Percentiles rank a stretch among this genome's conserved stretches.
These are phyloP conservation scores for Thrips palmi DNA, from an alignment of 1,140 invertebrate species.

Conservation along the genomic window DNA sequence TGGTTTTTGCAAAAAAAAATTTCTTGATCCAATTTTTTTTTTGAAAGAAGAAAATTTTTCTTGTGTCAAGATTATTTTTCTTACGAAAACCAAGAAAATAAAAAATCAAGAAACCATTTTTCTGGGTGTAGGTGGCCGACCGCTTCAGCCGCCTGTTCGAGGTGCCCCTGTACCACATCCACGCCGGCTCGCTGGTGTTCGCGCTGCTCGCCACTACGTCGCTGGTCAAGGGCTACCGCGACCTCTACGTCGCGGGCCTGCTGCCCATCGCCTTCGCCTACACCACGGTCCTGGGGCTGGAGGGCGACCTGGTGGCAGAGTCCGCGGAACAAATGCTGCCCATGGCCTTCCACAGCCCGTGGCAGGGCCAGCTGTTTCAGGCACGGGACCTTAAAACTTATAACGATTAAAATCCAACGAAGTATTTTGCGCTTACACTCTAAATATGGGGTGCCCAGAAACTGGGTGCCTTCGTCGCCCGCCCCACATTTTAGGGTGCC, in stretches of 20 bases:
- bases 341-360: slow-evolving; percentile 17
- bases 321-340: slow-evolving; percentile 18
- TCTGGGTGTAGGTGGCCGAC: slow-evolving; percentile 4
- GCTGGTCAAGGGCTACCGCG: slow-evolving; percentile 35
- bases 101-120: no score
- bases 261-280: slow-evolving; percentile 16
- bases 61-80: no score
- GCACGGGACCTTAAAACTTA: slow-evolving; percentile 21
- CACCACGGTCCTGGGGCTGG: slow-evolving; percentile 18
- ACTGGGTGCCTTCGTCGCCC: no score
- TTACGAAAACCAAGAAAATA: no score
- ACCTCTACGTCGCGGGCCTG: slow-evolving; percentile 24
- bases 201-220: slow-evolving; percentile 36
- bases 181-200: slow-evolving; percentile 18
- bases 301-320: slow-evolving; percentile 24
- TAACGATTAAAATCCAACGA: no score
- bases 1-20: no score
- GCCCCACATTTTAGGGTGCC: no score
- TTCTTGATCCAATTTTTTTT: no score
- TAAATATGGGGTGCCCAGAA: no score
- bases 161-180: not conserved
- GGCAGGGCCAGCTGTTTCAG: slow-evolving; percentile 21
- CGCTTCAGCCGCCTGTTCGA: slow-evolving; percentile 11
- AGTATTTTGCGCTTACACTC: no score
- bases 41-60: no score